These are phyloP conservation scores for Callimorpha dominula DNA, from an alignment of 2,888 invertebrate genomes.

Conservation along the genomic window DNA sequence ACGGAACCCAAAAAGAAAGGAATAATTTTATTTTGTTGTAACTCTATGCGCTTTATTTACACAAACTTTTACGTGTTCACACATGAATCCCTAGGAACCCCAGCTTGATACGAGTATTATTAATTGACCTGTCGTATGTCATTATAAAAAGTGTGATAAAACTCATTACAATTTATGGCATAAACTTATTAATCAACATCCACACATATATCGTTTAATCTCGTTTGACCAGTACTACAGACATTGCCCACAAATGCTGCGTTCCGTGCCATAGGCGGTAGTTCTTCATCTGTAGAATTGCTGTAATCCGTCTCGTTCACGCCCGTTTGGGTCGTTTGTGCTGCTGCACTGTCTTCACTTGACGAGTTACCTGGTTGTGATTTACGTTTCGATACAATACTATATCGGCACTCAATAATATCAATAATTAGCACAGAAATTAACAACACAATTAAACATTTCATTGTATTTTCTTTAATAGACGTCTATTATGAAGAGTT, in stretches of 20 bases:
- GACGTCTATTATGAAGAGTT: background rate
- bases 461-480: background rate
- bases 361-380: background rate
- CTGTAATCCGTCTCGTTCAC: background rate
- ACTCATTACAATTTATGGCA: background rate
- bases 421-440: background rate
- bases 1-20: too few relatives aligned
- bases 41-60: too few relatives aligned
- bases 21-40: too few relatives aligned
- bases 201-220: background rate
- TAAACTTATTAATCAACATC: slow-evolving; percentile 8
- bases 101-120: too few relatives aligned
- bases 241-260: slow-evolving; percentile 1
- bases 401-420: background rate
- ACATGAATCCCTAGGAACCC: too few relatives aligned
- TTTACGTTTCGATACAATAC: background rate
- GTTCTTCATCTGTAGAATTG: background rate
- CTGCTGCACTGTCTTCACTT: background rate
- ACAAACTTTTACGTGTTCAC: too few relatives aligned
- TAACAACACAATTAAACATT: background rate
- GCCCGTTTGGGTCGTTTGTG: background rate
- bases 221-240: background rate
- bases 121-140: too few relatives aligned
- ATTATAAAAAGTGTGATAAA: too few relatives aligned
- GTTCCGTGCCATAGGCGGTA: background rate